Evolutionary conservation across 1,140 invertebrate species (phyloP).

Genomic region (Aphaenogaster floridana): DNA sequence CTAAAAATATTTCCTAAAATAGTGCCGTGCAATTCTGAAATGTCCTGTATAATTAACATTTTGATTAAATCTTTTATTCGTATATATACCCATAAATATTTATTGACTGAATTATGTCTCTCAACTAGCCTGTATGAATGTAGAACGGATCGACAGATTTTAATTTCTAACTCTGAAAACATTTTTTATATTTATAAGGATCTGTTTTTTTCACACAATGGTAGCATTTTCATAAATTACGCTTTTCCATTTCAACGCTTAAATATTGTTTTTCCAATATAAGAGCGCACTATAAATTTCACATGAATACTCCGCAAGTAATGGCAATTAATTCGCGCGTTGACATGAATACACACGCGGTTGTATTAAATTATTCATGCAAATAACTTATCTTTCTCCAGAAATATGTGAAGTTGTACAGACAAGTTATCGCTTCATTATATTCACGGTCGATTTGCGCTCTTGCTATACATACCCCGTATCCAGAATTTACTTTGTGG

Average conservation of each 20-base stretch:
- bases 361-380: not conserved
- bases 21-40: too few species aligned
- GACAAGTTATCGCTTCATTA: constrained; percentile 31
- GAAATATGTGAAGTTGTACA: constrained; percentile 12
- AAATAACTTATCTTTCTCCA: not conserved
- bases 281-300: constrained; percentile 8
- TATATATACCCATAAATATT: not conserved
- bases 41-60: not conserved
- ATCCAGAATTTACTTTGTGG: not conserved
- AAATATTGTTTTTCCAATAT: constrained; percentile 16
- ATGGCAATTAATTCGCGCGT: constrained; percentile 23
- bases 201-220: not conserved
- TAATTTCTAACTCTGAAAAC: not conserved
- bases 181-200: not conserved
- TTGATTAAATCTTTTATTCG: not conserved
- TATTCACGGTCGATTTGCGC: not conserved
- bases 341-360: not conserved
- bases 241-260: not conserved
- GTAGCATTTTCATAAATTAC: constrained; percentile 27
- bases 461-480: not conserved
- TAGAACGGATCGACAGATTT: not conserved
- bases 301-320: not conserved
- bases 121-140: not conserved
- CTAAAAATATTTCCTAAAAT: too few species aligned
- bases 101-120: not conserved